Base-by-base conservation (phyloP, 2,113 vertebrate species). In the Sturnus vulgaris region DNA sequence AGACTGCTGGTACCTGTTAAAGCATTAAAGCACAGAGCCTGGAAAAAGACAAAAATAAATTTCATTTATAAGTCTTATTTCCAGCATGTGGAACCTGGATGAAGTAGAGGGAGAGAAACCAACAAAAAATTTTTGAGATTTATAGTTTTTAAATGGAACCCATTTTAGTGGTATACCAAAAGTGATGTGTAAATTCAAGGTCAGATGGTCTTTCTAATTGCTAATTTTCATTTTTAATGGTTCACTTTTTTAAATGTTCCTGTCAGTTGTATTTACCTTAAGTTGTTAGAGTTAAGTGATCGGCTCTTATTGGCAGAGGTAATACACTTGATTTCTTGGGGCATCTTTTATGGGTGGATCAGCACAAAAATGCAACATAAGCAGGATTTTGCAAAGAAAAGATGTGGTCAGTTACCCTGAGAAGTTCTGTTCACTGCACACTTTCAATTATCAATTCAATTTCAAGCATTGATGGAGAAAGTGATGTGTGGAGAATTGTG, bases 401-500 rank as follows among this genome's bases (percentile, higher is more conserved):
- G 7, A 18, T 52, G 22, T 82, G 33, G 60, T 78, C 42, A 71
- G 49, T 84, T 94, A 75, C 19, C 15, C 40, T 91, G 15, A 11
- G 31, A n/a, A 61, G 28, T 90, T 92, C 42, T 72, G 20, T 79
- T 93, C 37, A 15, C 13, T 69, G 16, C 50, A 28, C 8, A 3
- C 8, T 83, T 93, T 82, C 27, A 91, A 23, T 88, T 82, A 81
- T 15, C 20, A 76, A 27, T 64, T 93, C 25, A 65, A 20, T 92
- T 91, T 89, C 52, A 87, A 63, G 69, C 69, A 52, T 8, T 89
- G 56, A 7, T 59, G 39, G 56, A 89, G 39, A 71, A 73, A 75
- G 44, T 22, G 12, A 2, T 80, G 4, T 73, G 25, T 60, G 37
- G n/a, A 66, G 10, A 15, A 11, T 72, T 76, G 59, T 73, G 15